Conservation (phyloP, 2,113 vertebrate genomes). For the Cichladusa arquata region DNA sequence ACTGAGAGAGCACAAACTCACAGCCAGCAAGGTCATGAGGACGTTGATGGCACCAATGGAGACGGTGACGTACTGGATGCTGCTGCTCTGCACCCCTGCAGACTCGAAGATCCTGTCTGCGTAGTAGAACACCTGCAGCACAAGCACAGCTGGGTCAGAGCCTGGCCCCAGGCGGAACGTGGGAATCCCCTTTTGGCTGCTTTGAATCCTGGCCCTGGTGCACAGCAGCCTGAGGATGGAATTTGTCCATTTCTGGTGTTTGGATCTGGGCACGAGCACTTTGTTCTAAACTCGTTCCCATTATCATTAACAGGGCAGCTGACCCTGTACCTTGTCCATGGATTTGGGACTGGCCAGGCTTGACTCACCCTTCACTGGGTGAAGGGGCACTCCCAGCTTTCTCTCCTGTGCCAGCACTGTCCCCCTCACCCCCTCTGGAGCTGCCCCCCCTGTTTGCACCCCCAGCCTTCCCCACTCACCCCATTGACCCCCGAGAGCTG, state of each 20-base stretch:
- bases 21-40: conserved; percentile 83
- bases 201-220: not conserved
- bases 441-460: not conserved
- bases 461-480: conserved; percentile 46
- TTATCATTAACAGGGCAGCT: not conserved
- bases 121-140: conserved; percentile 90
- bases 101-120: conserved; percentile 85
- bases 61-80: conserved; percentile 86
- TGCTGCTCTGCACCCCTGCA: conserved; percentile 74
- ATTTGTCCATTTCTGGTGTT: not conserved
- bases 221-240: not conserved
- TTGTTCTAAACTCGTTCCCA: not conserved
- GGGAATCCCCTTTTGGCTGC: not conserved
- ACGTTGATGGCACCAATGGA: conserved; percentile 89
- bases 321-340: not conserved
- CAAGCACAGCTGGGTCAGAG: not conserved
- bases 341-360: not conserved
- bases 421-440: not conserved
- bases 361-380: not conserved
- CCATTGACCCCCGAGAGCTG: conserved; percentile 91
- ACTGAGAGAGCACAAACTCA: conserved; percentile 31
- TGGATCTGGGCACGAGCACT: not conserved
- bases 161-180: not conserved
- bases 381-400: not conserved
- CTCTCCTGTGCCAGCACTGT: not conserved